phyloP scores from a whole-genome alignment of 2,888 invertebrate species.

The Oligia latruncula region DNA sequence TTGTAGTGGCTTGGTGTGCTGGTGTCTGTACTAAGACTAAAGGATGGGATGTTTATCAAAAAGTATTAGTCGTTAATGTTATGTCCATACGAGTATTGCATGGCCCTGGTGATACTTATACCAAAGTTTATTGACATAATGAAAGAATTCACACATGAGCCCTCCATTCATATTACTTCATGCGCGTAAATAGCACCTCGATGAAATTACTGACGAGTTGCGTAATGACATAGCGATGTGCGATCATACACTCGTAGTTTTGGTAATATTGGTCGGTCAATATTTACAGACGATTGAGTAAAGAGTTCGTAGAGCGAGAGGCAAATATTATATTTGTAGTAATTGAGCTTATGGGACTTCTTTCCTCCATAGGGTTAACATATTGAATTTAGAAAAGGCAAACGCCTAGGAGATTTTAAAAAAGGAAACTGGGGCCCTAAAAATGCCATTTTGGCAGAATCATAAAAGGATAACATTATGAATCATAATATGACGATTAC shows the following conservation, averaged over 20 bases:
- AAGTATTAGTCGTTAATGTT: not conserved
- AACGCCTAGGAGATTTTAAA: not conserved
- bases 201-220: slow-evolving; percentile 20
- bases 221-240: slow-evolving; percentile 33
- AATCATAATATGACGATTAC: no score
- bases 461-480: no score
- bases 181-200: not conserved
- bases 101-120: not conserved
- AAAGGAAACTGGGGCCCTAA: not conserved
- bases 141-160: not conserved
- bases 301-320: not conserved
- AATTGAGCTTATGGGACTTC: no score
- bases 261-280: slow-evolving; percentile 29
- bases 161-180: slow-evolving; percentile 30
- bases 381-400: not conserved
- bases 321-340: slow-evolving; percentile 12
- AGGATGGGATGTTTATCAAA: not conserved
- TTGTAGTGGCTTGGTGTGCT: no score
- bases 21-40: no score
- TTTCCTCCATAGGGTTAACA: not conserved
- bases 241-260: slow-evolving; percentile 24
- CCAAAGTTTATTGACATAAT: slow-evolving; percentile 3
- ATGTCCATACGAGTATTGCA: not conserved
- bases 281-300: slow-evolving; percentile 38
- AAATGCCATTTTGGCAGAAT: no score